Conservation (phyloP, 2,797 vertebrate species). For the Florisuga fusca region DNA sequence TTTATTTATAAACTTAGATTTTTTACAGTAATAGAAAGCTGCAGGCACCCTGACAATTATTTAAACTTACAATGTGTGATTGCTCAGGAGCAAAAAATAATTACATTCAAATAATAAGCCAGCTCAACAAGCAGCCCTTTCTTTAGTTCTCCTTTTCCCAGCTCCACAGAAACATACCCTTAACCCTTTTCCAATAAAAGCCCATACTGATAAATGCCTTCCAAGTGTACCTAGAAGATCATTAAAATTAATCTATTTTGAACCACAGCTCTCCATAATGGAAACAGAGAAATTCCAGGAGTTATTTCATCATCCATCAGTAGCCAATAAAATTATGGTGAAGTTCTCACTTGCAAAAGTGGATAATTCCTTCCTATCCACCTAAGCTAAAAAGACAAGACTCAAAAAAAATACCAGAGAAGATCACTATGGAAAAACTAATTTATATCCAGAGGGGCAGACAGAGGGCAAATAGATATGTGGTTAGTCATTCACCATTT, state of each 20-base stretch:
- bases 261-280: not conserved
- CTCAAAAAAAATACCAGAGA: conserved; percentile 2
- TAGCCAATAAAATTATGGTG: not conserved
- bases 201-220: conserved; percentile 23
- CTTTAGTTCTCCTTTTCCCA: not conserved
- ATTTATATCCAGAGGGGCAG: conserved; percentile 23
- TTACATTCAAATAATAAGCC: conserved; percentile 26
- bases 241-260: conserved; percentile 36
- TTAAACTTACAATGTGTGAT: conserved; percentile 45
- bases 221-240: conserved; percentile 20
- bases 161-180: not conserved
- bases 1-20: conserved; percentile 16
- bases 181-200: conserved; percentile 28
- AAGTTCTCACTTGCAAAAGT: not conserved
- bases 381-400: not conserved
- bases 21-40: conserved; percentile 33
- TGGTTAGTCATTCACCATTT: not conserved
- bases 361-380: not conserved
- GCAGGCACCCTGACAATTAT: conserved; percentile 45
- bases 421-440: not conserved
- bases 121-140: conserved; percentile 25
- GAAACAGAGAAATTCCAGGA: not conserved
- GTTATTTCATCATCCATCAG: not conserved
- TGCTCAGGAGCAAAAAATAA: conserved; percentile 44
- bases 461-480: not conserved